Evolutionary conservation across 2,113 vertebrate genomes (phyloP), one percentile per base, ranked within the genome.

Genomic region (Forbesichthys papilliferus): DNA sequence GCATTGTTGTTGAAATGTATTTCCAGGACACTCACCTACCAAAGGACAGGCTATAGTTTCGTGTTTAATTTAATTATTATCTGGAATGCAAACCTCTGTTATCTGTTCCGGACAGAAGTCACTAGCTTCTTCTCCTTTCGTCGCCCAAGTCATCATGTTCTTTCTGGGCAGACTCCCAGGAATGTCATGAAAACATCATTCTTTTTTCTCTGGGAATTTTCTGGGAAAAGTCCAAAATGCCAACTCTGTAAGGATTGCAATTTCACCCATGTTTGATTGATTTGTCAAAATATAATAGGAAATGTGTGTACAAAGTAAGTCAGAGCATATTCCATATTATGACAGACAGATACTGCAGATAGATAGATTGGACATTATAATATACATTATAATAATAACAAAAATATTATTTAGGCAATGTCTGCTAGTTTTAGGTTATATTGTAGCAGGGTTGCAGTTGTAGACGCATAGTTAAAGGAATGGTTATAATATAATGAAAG

Each of bases 201-300:
- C 10, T 18, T 56, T 56, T 9, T 56, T 56, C 54, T 56, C 18
- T 56, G 7, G 3, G 54, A 20, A 20, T 53, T 49, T 8, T 42
- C 42, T 69, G 56, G 14, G 10, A 18, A 57, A 9, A 16, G 27
- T 77, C 69, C 75, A 51, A 52, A 55, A 58, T 53, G 16, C n/a
- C 42, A 62, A 63, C 33, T 53, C 18, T 54, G 66, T 27, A 60
- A 60, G 11, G 12, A 27, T 56, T 10, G 56, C 48, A 54, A 49
- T 52, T 64, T 69, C 20, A 49, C 11, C 16, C 34, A 13, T 72
- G 75, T 72, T 52, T 6, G 11, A 14, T 60, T 60, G 12, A 42
- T 60, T 58, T 58, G 20, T 58, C 56, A 58, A 58, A 58, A 33
- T 7, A 5, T 11, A 58, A 58, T 58, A 20, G 11, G 49, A 58